These are phyloP conservation scores for Malthinus seriepunctatus DNA, from an alignment of 2,888 invertebrate species.

Conservation along the genomic window DNA sequence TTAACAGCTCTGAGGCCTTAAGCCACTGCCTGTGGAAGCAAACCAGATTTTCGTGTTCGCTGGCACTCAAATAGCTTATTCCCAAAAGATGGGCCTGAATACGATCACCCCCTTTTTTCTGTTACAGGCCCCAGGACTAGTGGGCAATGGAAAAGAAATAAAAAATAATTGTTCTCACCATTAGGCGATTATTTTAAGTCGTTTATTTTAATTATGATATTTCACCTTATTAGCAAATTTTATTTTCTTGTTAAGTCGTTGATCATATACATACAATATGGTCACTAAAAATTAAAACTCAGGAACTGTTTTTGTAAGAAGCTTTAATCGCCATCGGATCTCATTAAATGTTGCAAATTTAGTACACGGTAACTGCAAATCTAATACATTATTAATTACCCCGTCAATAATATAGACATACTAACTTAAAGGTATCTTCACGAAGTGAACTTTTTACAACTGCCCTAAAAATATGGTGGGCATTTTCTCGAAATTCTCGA, in stretches of 20 bases:
- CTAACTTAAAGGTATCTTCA: not conserved
- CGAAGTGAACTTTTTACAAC: slow-evolving; percentile 4
- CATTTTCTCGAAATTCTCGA: not conserved
- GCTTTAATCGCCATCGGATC: not conserved
- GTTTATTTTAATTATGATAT: not conserved
- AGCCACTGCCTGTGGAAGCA: too few species aligned
- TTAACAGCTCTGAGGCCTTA: too few species aligned
- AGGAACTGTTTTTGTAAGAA: not conserved
- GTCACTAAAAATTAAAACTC: not conserved
- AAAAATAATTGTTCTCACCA: too few species aligned
- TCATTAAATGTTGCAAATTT: not conserved
- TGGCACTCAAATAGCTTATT: too few species aligned
- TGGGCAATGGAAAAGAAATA: too few species aligned
- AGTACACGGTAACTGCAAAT: not conserved
- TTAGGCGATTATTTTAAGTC: not conserved
- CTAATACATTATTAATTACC: slow-evolving; percentile 3
- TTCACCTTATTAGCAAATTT: not conserved
- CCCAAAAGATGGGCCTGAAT: too few species aligned
- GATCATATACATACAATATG: too few species aligned
- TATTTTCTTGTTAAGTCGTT: not conserved
- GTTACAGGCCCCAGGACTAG: too few species aligned
- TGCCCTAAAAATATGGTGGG: not conserved
- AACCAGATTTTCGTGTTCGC: too few species aligned
- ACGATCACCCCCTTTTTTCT: too few species aligned
- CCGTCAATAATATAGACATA: slow-evolving; percentile 1